Evolutionary conservation across 2,888 invertebrate genomes (phyloP).

Genomic region (Monopis laevigella): DNA sequence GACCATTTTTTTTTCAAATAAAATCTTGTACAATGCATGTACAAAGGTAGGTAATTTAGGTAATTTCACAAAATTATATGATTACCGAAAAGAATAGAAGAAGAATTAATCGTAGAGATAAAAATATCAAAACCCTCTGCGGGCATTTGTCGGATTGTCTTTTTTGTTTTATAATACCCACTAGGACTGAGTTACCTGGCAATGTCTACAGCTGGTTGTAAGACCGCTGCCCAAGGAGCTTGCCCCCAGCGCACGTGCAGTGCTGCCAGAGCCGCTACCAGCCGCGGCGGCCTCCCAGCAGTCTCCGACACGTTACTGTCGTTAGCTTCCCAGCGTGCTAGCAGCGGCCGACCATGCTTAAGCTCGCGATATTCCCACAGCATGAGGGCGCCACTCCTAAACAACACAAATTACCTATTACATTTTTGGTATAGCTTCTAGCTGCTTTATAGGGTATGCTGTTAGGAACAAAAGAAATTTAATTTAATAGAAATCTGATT

Average conservation of each 20-base stretch:
- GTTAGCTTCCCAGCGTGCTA: slow-evolving; percentile 44
- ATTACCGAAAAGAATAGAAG: too few species aligned
- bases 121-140: too few species aligned
- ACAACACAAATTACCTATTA: too few species aligned
- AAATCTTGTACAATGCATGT: too few species aligned
- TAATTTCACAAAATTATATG: too few species aligned
- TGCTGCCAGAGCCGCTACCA: slow-evolving; percentile 29
- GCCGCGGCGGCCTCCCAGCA: slow-evolving; percentile 30
- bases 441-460: too few species aligned
- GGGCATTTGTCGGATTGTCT: neutral
- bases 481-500: too few species aligned
- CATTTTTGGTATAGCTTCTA: too few species aligned
- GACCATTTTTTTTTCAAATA: too few species aligned
- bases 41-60: too few species aligned
- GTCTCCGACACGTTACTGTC: slow-evolving; percentile 5
- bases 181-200: slow-evolving; percentile 28
- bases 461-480: too few species aligned
- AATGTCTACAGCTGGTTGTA: slow-evolving; percentile 39
- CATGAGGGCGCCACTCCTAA: slow-evolving; percentile 77
- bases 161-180: neutral
- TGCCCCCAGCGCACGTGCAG: slow-evolving; percentile 30
- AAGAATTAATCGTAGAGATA: too few species aligned
- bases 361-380: slow-evolving; percentile 73
- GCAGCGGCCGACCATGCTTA: slow-evolving; percentile 43
- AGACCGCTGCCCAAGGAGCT: slow-evolving; percentile 37